Percentiles rank a stretch among this genome's conserved stretches.
Evolutionary conservation across 1,140 invertebrate species (phyloP).

Genomic region (Pristionchus pacificus): DNA sequence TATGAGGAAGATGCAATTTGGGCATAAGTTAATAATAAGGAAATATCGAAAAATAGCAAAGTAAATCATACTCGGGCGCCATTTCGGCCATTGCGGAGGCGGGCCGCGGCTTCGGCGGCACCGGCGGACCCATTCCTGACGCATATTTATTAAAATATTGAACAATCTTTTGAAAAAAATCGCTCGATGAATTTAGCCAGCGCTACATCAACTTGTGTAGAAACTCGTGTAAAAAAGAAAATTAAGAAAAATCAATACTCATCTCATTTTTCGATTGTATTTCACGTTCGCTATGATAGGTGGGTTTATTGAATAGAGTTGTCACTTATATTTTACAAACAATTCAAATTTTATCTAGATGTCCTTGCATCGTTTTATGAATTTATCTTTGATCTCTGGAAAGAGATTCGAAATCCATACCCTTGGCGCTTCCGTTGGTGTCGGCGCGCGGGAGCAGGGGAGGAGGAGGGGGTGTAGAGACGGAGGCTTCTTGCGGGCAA

Average conservation of each 20-base stretch:
- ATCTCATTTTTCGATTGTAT: too few relatives aligned
- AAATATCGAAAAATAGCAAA: slow-evolving; percentile 6
- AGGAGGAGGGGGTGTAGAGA: too few relatives aligned
- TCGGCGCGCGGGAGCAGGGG: too few relatives aligned
- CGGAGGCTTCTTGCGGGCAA: too few relatives aligned
- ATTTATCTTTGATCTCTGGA: too few relatives aligned
- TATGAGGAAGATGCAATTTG: not conserved
- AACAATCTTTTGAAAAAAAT: slow-evolving; percentile 5
- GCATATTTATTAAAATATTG: slow-evolving; percentile 12
- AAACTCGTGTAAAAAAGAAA: slow-evolving; percentile 22
- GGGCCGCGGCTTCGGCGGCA: slow-evolving; percentile 47
- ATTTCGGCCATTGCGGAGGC: slow-evolving; percentile 28
- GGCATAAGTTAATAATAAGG: too few relatives aligned
- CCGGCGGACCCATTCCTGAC: slow-evolving; percentile 38
- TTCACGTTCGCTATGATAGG: not conserved
- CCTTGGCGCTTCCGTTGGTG: too few relatives aligned
- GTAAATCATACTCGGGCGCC: slow-evolving; percentile 11
- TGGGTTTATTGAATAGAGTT: not conserved
- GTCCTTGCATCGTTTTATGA: too few relatives aligned
- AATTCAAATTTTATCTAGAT: too few relatives aligned
- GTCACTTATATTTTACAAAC: too few relatives aligned
- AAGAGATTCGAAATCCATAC: too few relatives aligned
- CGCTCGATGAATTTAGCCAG: slow-evolving; percentile 20
- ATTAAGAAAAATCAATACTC: too few relatives aligned
- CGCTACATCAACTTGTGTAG: slow-evolving; percentile 13